A percentile compares a stretch with the other conserved stretches of the same genome.
Evolutionary conservation across 2,797 vertebrate species (phyloP).

Genomic region (Sciurus vulgaris): DNA sequence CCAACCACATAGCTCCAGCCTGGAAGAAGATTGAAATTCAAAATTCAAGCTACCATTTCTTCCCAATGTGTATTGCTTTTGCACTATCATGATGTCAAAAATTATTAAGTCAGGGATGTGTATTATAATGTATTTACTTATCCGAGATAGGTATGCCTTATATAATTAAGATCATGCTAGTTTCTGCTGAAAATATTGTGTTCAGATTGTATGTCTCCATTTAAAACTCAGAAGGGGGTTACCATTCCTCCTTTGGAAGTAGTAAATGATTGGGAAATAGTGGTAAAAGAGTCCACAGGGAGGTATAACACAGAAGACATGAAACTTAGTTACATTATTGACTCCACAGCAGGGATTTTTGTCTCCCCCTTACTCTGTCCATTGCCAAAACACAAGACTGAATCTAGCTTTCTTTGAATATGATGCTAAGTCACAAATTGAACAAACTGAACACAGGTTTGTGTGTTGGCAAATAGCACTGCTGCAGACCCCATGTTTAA

Average conservation of each 20-base stretch:
- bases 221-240: not conserved
- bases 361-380: not conserved
- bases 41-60: not conserved
- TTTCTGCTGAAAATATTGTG: not conserved
- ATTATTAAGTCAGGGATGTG: not conserved
- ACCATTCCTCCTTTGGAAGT: not conserved
- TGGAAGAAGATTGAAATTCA: not conserved
- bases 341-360: fast-evolving
- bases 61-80: not conserved
- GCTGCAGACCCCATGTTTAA: not conserved
- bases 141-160: not conserved
- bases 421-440: not conserved
- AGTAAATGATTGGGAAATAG: not conserved
- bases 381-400: not conserved
- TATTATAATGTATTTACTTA: not conserved
- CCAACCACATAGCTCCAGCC: too few species aligned
- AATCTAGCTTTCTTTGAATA: not conserved
- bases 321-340: not conserved
- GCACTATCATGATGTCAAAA: not conserved
- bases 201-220: not conserved
- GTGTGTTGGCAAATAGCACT: not conserved
- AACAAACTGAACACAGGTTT: not conserved
- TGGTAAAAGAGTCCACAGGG: too few species aligned
- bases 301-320: not conserved
- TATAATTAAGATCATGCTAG: not conserved